These are phyloP conservation scores for Mystacides longicornis DNA, from an alignment of 2,888 invertebrate species.

Conservation along the genomic window DNA sequence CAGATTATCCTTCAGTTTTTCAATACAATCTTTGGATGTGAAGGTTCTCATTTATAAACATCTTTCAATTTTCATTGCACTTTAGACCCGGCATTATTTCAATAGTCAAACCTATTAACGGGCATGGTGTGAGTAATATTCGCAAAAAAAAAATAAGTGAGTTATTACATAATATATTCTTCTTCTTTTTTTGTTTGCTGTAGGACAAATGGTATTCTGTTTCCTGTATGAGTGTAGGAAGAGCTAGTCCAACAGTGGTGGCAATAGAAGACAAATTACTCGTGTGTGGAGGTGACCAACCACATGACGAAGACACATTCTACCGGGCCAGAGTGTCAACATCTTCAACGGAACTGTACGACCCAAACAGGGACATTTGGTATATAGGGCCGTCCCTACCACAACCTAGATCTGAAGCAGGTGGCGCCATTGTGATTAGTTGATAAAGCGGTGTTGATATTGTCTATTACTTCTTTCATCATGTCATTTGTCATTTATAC, in stretches of 20 bases:
- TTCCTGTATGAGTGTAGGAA: conserved; percentile 62
- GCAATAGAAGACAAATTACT: conserved; percentile 76
- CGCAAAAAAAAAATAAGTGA: no score
- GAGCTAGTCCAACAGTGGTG: conserved; percentile 79
- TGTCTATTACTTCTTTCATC: no score
- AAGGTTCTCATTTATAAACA: no score
- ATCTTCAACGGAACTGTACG: conserved; percentile 76
- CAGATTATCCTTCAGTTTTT: no score
- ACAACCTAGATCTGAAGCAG: conserved; percentile 79
- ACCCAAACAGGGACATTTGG: conserved; percentile 73
- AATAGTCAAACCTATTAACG: no score
- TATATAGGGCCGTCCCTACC: conserved; percentile 70
- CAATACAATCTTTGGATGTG: no score
- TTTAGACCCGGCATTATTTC: no score
- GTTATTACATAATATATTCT: not conserved
- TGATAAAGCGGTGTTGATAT: no score
- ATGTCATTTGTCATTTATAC: no score
- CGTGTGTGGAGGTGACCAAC: conserved; percentile 81
- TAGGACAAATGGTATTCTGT: conserved; percentile 75
- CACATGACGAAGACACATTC: conserved; percentile 70
- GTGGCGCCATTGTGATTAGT: conserved; percentile 62
- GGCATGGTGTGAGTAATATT: no score
- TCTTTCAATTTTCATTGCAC: no score
- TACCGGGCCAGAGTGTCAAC: conserved; percentile 81
- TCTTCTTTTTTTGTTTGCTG: not conserved